phyloP scores from a whole-genome alignment of 2,113 vertebrate genomes.

The Caracal caracal region DNA sequence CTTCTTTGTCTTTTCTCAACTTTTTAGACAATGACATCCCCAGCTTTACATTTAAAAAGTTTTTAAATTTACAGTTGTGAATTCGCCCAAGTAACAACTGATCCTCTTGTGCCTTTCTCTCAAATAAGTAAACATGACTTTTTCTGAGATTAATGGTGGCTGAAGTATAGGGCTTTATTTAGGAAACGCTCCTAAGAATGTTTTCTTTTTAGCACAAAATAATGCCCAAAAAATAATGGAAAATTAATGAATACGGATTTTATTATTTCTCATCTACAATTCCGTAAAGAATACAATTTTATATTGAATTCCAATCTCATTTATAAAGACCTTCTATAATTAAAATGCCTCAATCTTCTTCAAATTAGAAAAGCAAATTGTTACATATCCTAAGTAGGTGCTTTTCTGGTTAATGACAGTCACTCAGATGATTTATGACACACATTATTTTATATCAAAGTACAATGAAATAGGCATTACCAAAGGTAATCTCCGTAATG shows the following conservation, averaged over 20 bases:
- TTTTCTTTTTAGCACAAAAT: constrained; percentile 47
- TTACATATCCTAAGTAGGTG: constrained; percentile 91
- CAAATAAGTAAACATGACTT: not conserved
- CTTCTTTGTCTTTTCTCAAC: constrained; percentile 14
- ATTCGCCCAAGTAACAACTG: not conserved
- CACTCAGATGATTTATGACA: constrained; percentile 89
- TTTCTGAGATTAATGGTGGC: not conserved
- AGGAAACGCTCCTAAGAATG: constrained; percentile 41
- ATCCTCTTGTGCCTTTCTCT: not conserved
- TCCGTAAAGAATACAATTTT: constrained; percentile 83
- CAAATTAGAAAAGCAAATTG: constrained; percentile 93
- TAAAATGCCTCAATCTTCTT: constrained; percentile 89
- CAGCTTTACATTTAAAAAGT: constrained; percentile 1
- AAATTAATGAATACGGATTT: constrained; percentile 81
- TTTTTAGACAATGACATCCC: constrained; percentile 16
- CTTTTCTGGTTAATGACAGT: constrained; percentile 90
- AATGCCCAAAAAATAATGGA: constrained; percentile 67
- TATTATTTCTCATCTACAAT: constrained; percentile 81
- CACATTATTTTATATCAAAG: constrained; percentile 93
- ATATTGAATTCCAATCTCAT: constrained; percentile 84
- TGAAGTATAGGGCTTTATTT: constrained; percentile 26
- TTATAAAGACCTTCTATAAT: constrained; percentile 87
- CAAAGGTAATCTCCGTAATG: constrained; percentile 92
- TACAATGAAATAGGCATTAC: constrained; percentile 92
- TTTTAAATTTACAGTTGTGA: not conserved